Evolutionary conservation across 2,888 invertebrate species (phyloP).

Genomic region (Sepioteuthis lessoniana): DNA sequence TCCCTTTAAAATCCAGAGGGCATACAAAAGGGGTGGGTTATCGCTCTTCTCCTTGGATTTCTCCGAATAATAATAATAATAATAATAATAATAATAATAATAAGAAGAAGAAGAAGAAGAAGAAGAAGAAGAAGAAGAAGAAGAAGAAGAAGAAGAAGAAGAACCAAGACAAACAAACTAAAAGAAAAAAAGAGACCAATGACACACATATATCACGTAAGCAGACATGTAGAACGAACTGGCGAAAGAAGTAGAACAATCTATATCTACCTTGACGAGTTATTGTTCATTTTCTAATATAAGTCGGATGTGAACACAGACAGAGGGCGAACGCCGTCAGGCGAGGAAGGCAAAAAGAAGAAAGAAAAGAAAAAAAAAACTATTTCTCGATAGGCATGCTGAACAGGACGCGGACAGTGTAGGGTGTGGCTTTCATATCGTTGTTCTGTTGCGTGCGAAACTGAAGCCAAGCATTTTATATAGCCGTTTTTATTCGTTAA

Average conservation of each 20-base stretch:
- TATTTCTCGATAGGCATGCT: background rate
- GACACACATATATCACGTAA: slow-evolving; percentile 33
- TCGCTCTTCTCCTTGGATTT: background rate
- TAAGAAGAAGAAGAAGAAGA: background rate
- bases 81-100: no score
- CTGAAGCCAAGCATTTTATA: slow-evolving; percentile 33
- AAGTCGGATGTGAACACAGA: background rate
- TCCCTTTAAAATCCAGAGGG: background rate
- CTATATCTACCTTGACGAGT: background rate
- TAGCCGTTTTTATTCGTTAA: background rate
- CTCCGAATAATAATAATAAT: background rate
- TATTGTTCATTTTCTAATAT: background rate
- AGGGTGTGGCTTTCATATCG: background rate
- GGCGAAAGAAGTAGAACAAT: background rate
- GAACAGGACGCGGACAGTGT: background rate
- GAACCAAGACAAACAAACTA: no score
- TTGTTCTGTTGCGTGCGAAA: slow-evolving; percentile 33
- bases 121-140: background rate
- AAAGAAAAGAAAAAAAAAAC: no score
- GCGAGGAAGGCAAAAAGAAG: background rate
- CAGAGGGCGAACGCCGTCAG: background rate
- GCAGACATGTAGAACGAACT: slow-evolving; percentile 4
- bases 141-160: background rate
- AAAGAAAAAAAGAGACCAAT: background rate
- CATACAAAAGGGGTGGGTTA: background rate